Evolutionary conservation across 2,888 invertebrate species (phyloP), one percentile per base, ranked within the genome.

Genomic region (Ceriagrion tenellum): DNA sequence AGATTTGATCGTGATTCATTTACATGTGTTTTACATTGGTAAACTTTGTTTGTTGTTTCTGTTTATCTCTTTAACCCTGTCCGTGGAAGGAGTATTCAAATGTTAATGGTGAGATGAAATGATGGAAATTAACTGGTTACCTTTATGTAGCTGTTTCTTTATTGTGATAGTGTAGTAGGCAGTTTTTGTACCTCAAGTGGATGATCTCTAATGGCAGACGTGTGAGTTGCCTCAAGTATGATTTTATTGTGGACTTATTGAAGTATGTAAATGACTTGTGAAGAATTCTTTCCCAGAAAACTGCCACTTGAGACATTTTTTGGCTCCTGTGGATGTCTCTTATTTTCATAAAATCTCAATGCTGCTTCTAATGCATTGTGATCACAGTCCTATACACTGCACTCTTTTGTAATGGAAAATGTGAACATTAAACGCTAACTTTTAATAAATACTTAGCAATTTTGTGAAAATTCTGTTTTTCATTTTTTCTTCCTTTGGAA

Each of bases 321-420:
- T 93, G 93, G 93, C 93, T 93, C 93, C 93, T 93, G 93, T 93
- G 93, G 93, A 93, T 74, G 93, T 93, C 93, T 93, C 63, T 93
- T 93, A 93, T 93, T 93, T 93, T 93, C 93, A 93, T 93, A 93
- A 74, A 63, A 93, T 93, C 69, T 69, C 93, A 93, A 93, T 93
- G 93, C 93, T 69, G 93, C 69, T 69, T 93, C 69, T 93, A 63
- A 93, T 93, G 93, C 93, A 93, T 93, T 93, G 93, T 93, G 93
- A 93, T 93, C 93, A 91, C 90, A 93, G 69, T 93, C 93, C 93
- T 93, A 63, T 93, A 93, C 93, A 93, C 93, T 93, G 93, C 93
- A 93, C 93, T 93, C 93, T 93, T 93, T 93, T 93, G 63, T 93
- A 93, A 93, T 93, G 93, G 93, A 74, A 81, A 93, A 93, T 93